phyloP scores from a whole-genome alignment of 2,797 vertebrate species.

The Fistularia commersonii region DNA sequence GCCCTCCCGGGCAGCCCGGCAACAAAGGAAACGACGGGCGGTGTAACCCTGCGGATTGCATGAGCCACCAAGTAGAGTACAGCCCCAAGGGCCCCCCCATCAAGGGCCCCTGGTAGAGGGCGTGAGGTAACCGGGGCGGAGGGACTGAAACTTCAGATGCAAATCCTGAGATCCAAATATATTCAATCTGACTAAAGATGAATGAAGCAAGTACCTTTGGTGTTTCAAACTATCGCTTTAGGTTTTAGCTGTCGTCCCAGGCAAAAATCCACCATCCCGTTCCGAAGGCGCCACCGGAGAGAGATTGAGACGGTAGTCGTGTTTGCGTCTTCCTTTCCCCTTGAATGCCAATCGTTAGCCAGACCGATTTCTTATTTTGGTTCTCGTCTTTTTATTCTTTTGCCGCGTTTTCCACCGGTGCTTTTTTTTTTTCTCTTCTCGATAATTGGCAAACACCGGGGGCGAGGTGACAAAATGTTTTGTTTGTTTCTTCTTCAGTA shows the following conservation, averaged over 20 bases:
- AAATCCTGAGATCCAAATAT: slow-evolving; percentile 40
- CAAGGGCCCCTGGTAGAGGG: slow-evolving; percentile 83
- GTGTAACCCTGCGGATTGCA: slow-evolving; percentile 89
- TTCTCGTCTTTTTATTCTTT: background rate
- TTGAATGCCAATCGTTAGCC: slow-evolving; percentile 23
- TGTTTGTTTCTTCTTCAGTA: slow-evolving; percentile 23
- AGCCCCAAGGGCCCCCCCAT: slow-evolving; percentile 81
- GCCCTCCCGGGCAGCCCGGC: slow-evolving; percentile 79
- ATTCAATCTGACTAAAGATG: slow-evolving; percentile 24
- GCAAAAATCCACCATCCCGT: slow-evolving; percentile 16
- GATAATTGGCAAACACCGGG: slow-evolving; percentile 21
- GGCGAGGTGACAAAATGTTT: slow-evolving; percentile 17
- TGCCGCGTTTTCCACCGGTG: background rate
- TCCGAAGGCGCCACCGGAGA: slow-evolving; percentile 29
- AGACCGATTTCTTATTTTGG: slow-evolving; percentile 24
- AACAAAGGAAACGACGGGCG: slow-evolving; percentile 85
- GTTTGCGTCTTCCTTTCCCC: slow-evolving; percentile 2
- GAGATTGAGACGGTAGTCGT: slow-evolving; percentile 27
- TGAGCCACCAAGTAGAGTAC: slow-evolving; percentile 85
- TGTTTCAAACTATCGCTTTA: too few relatives aligned
- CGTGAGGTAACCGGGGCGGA: slow-evolving; percentile 10
- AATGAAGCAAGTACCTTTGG: background rate
- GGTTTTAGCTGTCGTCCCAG: slow-evolving; percentile 9
- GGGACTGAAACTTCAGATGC: slow-evolving; percentile 31
- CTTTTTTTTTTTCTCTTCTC: slow-evolving; percentile 2